Conservation (phyloP, 2,888 invertebrate species). For the Fabriciana adippe region DNA sequence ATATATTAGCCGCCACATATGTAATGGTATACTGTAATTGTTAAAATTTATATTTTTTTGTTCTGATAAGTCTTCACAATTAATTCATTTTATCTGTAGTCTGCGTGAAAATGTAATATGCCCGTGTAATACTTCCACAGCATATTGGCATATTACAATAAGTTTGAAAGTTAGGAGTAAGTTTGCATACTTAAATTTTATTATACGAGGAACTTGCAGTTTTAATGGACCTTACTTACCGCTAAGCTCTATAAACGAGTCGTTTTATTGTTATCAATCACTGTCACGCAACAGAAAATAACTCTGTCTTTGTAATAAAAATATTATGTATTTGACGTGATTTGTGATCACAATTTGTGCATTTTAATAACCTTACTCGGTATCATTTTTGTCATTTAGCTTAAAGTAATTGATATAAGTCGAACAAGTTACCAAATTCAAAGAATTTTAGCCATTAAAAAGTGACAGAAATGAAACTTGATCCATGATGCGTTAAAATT, state of each 20-base stretch:
- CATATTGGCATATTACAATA: no score
- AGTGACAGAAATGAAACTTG: constrained; percentile 37
- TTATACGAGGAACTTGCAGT: background rate
- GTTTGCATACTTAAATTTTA: background rate
- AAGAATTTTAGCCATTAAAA: background rate
- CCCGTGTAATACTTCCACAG: no score
- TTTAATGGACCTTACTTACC: background rate
- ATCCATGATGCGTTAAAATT: constrained; percentile 44
- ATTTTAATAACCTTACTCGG: constrained; percentile 40
- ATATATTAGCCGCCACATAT: constrained; percentile 20
- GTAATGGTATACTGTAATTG: background rate
- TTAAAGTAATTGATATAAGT: no score
- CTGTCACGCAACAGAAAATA: constrained; percentile 51
- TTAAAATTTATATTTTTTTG: no score
- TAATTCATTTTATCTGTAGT: no score
- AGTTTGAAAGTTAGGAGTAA: background rate
- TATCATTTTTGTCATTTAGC: no score
- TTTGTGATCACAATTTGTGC: constrained; percentile 46
- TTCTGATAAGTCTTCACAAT: no score
- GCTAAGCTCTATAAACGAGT: constrained; percentile 8
- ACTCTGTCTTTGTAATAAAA: constrained; percentile 55
- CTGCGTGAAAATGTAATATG: no score
- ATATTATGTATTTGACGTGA: constrained; percentile 44
- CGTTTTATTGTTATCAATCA: constrained; percentile 63
- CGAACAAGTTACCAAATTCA: no score